Conservation (phyloP, 2,113 vertebrate species). For the Canis aureus region DNA sequence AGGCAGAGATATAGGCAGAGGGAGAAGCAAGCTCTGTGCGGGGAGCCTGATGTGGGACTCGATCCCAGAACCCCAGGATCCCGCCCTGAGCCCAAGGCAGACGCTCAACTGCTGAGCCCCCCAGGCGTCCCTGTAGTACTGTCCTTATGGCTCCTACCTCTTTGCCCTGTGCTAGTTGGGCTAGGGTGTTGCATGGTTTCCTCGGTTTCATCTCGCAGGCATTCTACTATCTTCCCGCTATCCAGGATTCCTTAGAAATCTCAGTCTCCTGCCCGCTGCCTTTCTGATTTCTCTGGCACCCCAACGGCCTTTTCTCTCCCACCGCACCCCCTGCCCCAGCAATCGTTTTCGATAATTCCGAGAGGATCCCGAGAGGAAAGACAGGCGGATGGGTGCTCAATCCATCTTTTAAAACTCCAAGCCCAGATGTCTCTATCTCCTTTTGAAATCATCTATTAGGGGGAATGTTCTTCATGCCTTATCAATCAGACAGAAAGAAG, state of each 20-base stretch:
- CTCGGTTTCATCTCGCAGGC: not conserved
- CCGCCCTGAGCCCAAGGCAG: too few species aligned
- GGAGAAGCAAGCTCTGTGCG: too few species aligned
- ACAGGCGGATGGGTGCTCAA: not conserved
- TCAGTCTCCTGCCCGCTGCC: not conserved
- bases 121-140: too few species aligned
- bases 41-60: too few species aligned
- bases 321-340: accelerated
- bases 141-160: too few species aligned
- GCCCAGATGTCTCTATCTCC: not conserved
- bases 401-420: not conserved
- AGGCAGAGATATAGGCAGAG: too few species aligned
- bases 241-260: not conserved
- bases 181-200: not conserved
- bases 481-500: not conserved
- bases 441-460: not conserved
- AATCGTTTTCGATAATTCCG: not conserved
- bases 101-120: too few species aligned
- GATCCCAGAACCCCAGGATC: too few species aligned
- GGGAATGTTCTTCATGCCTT: not conserved
- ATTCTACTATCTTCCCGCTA: not conserved
- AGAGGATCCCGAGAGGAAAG: not conserved
- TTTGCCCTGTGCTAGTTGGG: not conserved
- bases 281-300: slow-evolving; percentile 18
- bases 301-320: not conserved